Conservation (phyloP, 2,888 invertebrate species). For the Synanthedon formicaeformis region DNA sequence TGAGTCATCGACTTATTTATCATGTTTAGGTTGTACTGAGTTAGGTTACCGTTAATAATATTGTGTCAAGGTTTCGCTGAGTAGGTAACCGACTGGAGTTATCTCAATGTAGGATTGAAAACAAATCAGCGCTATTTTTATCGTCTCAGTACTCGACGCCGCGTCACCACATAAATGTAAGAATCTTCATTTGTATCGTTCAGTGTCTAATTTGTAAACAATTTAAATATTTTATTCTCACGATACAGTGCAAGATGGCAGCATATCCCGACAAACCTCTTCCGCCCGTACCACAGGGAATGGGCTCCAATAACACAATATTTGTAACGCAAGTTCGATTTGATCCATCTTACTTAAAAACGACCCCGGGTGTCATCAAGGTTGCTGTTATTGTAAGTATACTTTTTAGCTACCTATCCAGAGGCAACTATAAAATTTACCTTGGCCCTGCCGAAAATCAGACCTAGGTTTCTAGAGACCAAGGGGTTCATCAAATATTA, state of each 20-base stretch:
- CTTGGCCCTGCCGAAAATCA: no score
- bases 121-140: not conserved
- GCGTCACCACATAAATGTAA: not conserved
- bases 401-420: no score
- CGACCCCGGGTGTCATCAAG: constrained; percentile 43
- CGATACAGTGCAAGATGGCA: not conserved
- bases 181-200: no score
- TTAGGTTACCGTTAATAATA: constrained; percentile 24
- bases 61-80: constrained; percentile 35
- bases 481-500: no score
- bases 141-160: not conserved
- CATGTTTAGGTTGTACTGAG: constrained; percentile 12
- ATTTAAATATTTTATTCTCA: no score
- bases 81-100: constrained; percentile 8
- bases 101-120: constrained; percentile 2
- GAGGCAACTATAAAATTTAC: no score
- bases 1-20: constrained; percentile 29
- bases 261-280: constrained; percentile 28
- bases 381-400: constrained; percentile 37
- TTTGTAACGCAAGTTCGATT: constrained; percentile 48
- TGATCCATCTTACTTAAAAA: constrained; percentile 44
- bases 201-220: no score
- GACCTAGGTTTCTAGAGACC: no score
- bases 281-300: constrained; percentile 31
- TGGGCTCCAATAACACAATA: constrained; percentile 55